A percentile compares a stretch with the other conserved stretches of the same genome.
Evolutionary conservation across 2,888 invertebrate genomes (phyloP).

Genomic region (Vesta saturnalis): DNA sequence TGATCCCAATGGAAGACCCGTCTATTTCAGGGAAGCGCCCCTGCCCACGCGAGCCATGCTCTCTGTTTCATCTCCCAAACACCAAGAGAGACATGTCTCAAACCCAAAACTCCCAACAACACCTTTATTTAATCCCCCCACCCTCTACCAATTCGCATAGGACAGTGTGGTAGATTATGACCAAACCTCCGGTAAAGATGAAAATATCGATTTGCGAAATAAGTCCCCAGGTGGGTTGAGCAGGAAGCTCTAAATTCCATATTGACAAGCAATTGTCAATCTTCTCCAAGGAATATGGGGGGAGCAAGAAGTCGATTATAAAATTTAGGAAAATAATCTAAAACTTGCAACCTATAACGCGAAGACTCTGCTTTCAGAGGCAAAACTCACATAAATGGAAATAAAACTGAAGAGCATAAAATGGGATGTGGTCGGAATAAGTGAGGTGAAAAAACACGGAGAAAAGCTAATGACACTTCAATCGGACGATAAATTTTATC

Average conservation of each 20-base stretch:
- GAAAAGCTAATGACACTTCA: too few relatives aligned
- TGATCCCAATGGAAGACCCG: too few relatives aligned
- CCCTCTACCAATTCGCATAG: neutral
- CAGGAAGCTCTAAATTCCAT: neutral
- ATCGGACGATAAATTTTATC: neutral
- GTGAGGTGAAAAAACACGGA: too few relatives aligned
- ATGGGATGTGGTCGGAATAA: neutral
- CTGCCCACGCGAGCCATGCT: too few relatives aligned
- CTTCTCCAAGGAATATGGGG: neutral
- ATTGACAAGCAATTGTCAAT: neutral
- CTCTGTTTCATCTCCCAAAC: too few relatives aligned
- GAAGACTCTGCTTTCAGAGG: neutral
- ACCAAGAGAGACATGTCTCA: too few relatives aligned
- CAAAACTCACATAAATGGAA: too few relatives aligned
- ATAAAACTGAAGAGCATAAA: neutral
- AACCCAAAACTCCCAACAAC: too few relatives aligned
- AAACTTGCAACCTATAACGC: neutral
- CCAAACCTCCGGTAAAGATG: neutral
- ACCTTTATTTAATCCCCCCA: too few relatives aligned
- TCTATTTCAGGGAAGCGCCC: too few relatives aligned
- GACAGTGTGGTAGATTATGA: neutral
- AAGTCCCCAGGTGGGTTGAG: neutral
- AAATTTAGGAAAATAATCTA: neutral
- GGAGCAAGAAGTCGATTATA: neutral
- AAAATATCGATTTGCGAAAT: neutral